These are phyloP conservation scores for Parazoanthus swiftii DNA, from an alignment of 92 coral and sea anemone species.

Conservation along the genomic window DNA sequence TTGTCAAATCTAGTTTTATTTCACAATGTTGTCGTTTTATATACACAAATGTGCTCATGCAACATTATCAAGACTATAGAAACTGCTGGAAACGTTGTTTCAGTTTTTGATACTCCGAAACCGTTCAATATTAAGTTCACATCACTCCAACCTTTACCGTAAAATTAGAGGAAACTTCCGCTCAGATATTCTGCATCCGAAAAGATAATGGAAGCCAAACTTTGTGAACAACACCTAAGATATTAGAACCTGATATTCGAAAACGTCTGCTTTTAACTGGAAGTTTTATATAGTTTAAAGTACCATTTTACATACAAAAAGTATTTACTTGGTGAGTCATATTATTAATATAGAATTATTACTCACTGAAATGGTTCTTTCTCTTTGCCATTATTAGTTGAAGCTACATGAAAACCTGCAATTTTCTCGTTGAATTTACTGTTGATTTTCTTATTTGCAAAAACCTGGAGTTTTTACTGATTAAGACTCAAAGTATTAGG, in stretches of 20 bases:
- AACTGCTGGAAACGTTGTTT: not conserved
- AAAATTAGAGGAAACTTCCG: conserved; percentile 11
- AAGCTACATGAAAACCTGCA: too few species aligned
- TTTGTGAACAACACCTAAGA: conserved; percentile 10
- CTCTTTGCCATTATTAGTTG: too few species aligned
- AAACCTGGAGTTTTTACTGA: too few species aligned
- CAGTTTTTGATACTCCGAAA: not conserved
- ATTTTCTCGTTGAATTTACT: too few species aligned
- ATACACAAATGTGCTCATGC: not conserved
- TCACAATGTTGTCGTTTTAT: not conserved
- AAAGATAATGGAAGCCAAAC: conserved; percentile 11
- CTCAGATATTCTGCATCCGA: conserved; percentile 21
- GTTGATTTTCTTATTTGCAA: too few species aligned
- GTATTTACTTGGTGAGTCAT: too few species aligned
- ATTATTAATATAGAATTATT: too few species aligned
- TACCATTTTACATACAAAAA: too few species aligned
- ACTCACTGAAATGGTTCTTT: too few species aligned
- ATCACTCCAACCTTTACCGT: not conserved
- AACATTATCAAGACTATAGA: not conserved
- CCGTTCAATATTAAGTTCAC: not conserved
- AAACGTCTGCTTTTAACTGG: not conserved
- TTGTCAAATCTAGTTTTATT: not conserved
- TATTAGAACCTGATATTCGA: not conserved
- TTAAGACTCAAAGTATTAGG: too few species aligned
- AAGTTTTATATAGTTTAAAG: too few species aligned